phyloP scores from a whole-genome alignment of 2,797 vertebrate genomes.

The Selene dorsalis region DNA sequence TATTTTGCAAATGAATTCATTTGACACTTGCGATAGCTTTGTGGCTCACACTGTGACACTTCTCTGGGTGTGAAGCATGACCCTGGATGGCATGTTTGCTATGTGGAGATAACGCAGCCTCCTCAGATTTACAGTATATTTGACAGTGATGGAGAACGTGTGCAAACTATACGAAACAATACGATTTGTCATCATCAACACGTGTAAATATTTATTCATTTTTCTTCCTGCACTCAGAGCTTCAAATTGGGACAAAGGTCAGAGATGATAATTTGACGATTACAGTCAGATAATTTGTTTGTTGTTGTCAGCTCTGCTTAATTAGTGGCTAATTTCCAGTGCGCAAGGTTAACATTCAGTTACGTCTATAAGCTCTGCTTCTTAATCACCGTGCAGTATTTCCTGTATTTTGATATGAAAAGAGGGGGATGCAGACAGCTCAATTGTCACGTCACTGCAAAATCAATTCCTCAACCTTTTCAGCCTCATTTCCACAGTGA shows the following conservation, averaged over 20 bases:
- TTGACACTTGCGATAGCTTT: too few species aligned
- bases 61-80: too few species aligned
- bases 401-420: not conserved
- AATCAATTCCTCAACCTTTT: conserved; percentile 13
- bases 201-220: too few species aligned
- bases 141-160: too few species aligned
- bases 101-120: too few species aligned
- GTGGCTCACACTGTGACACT: too few species aligned
- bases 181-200: too few species aligned
- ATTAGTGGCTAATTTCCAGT: not conserved
- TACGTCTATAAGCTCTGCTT: not conserved
- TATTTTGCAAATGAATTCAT: too few species aligned
- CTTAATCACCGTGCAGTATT: not conserved
- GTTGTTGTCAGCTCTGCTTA: not conserved
- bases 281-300: not conserved
- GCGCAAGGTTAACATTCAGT: not conserved
- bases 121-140: too few species aligned
- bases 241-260: not conserved
- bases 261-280: not conserved
- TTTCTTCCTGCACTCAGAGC: too few species aligned
- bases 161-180: too few species aligned
- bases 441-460: not conserved
- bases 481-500: not conserved
- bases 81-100: too few species aligned
- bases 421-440: not conserved